These are phyloP conservation scores for Falcunculus frontatus DNA, from an alignment of 2,113 vertebrate species.

Conservation along the genomic window DNA sequence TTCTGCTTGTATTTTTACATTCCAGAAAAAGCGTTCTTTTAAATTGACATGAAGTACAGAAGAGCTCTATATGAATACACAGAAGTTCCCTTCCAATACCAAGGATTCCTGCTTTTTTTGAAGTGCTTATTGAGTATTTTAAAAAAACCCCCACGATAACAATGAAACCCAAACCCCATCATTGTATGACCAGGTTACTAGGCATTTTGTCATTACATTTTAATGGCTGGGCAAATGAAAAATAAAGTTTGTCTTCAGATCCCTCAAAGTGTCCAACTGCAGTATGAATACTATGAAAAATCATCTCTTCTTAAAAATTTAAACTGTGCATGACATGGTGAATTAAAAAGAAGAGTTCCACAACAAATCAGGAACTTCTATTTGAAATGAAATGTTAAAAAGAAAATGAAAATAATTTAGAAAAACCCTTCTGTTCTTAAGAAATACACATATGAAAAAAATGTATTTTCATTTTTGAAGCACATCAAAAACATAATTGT, in stretches of 20 bases:
- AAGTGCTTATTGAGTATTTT: neutral
- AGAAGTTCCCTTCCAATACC: neutral
- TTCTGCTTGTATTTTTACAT: neutral
- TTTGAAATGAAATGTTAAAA: neutral
- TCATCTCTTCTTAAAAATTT: neutral
- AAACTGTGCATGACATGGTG: neutral
- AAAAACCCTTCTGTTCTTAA: neutral
- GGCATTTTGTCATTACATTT: neutral
- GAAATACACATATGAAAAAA: neutral
- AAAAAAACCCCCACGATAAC: neutral
- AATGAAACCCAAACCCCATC: neutral
- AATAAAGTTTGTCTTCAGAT: neutral
- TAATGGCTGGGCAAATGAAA: neutral
- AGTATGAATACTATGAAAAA: neutral
- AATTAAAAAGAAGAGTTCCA: neutral
- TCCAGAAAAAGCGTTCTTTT: neutral
- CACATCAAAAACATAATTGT: neutral
- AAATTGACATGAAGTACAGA: neutral
- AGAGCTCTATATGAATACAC: neutral
- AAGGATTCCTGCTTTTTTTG: neutral
- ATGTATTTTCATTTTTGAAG: neutral
- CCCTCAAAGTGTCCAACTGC: neutral
- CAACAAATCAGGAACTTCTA: neutral
- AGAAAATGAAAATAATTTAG: neutral
- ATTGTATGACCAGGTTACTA: neutral